A percentile compares a stretch with the other conserved stretches of the same genome.
These are phyloP conservation scores for Microtus ochrogaster DNA, from an alignment of 2,113 vertebrate species.

Conservation along the genomic window DNA sequence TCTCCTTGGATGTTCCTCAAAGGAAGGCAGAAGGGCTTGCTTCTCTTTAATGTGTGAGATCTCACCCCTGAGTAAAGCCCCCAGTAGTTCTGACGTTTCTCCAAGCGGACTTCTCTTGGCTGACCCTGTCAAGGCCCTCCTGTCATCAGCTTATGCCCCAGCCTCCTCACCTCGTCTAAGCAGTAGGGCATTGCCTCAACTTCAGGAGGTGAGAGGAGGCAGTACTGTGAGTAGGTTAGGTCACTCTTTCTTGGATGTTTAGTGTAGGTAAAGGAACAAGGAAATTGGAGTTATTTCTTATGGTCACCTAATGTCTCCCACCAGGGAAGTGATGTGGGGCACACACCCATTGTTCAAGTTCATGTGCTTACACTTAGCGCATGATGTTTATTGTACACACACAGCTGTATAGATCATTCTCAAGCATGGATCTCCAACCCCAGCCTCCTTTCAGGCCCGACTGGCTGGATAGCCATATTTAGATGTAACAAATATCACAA, in stretches of 20 bases:
- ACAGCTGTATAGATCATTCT: neutral
- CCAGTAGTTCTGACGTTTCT: neutral
- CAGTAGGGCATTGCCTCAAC: neutral
- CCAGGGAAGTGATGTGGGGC: neutral
- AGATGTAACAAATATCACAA: neutral
- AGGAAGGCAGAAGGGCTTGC: neutral
- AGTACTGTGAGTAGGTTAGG: neutral
- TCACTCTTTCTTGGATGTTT: conserved; percentile 5
- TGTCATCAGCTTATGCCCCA: neutral
- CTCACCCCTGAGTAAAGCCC: neutral
- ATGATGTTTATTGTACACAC: neutral
- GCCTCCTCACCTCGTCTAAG: neutral
- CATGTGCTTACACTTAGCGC: neutral
- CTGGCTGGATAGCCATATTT: no score
- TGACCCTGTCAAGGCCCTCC: neutral
- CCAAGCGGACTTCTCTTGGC: neutral
- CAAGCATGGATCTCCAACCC: neutral
- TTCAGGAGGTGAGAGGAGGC: neutral
- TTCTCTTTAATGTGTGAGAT: neutral
- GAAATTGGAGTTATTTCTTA: neutral
- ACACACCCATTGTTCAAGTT: neutral
- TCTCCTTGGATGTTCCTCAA: neutral
- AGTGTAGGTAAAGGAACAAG: neutral
- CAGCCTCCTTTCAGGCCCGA: neutral
- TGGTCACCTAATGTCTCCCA: neutral